Conservation (phyloP, 2,888 invertebrate species). For the Willowsia nigromaculata region DNA sequence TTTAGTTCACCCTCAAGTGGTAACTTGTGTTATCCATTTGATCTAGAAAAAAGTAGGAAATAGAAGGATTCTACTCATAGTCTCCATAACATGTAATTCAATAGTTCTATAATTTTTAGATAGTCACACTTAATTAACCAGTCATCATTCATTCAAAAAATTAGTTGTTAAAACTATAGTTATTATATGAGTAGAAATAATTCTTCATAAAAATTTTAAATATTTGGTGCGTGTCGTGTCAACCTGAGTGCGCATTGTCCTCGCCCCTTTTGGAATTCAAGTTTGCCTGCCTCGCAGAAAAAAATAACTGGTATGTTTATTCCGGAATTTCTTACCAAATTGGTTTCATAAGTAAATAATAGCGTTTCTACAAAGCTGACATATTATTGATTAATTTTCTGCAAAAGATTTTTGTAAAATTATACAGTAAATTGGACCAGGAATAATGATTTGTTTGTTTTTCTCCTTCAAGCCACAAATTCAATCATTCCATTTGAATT, state of each 20-base stretch:
- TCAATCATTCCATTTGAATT: background rate
- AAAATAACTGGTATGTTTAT: slow-evolving; percentile 6
- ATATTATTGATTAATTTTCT: background rate
- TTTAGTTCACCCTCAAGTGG: slow-evolving; percentile 53
- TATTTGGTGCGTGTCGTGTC: background rate
- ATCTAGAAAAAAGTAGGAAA: background rate
- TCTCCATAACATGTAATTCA: background rate
- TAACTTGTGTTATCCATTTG: slow-evolving; percentile 21
- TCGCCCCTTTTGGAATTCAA: background rate
- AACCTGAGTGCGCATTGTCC: background rate
- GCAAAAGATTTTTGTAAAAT: background rate
- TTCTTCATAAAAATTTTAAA: background rate
- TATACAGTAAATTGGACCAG: background rate
- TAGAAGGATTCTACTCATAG: too few species aligned
- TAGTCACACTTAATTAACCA: too few species aligned
- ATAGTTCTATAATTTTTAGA: background rate
- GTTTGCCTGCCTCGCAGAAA: background rate
- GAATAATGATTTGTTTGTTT: background rate
- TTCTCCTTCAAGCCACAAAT: background rate
- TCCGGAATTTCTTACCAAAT: too few species aligned
- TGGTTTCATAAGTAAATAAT: background rate
- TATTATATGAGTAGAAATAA: background rate
- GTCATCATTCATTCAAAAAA: background rate
- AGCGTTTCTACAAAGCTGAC: background rate
- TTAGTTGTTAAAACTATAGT: too few species aligned